Percentiles rank a stretch among this genome's conserved stretches.
Conservation (phyloP, 1,140 invertebrate genomes). For the Trichogramma pretiosum region DNA sequence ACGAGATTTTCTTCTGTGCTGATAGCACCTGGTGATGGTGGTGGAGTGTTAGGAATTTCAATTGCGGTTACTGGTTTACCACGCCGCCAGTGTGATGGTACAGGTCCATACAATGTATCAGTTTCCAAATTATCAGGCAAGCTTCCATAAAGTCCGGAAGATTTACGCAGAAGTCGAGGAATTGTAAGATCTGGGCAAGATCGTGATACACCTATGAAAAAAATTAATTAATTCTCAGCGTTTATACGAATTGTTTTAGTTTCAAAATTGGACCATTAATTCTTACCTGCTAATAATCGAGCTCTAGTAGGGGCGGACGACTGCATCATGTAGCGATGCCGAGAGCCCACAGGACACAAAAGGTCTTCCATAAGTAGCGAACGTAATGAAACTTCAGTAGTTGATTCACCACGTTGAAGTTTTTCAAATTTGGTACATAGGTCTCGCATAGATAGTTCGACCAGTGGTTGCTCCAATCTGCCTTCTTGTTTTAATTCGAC, state of each 20-base stretch:
- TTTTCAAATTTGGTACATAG: slow-evolving; percentile 69
- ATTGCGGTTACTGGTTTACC: slow-evolving; percentile 25
- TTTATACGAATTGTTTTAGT: not conserved
- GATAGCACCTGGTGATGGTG: slow-evolving; percentile 53
- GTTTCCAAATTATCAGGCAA: slow-evolving; percentile 63
- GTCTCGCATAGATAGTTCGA: slow-evolving; percentile 74
- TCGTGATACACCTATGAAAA: slow-evolving; percentile 53
- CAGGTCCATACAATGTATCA: slow-evolving; percentile 40
- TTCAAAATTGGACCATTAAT: not conserved
- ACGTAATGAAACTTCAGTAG: slow-evolving; percentile 66
- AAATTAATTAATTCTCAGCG: not conserved
- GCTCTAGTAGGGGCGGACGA: slow-evolving; percentile 50
- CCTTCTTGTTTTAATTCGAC: slow-evolving; percentile 62
- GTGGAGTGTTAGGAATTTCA: slow-evolving; percentile 56
- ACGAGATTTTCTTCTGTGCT: slow-evolving; percentile 49
- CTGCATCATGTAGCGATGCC: slow-evolving; percentile 72
- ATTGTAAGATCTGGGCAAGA: slow-evolving; percentile 72
- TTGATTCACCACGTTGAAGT: slow-evolving; percentile 55
- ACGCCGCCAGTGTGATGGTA: slow-evolving; percentile 35
- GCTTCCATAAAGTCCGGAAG: slow-evolving; percentile 37
- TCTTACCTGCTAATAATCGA: slow-evolving; percentile 28
- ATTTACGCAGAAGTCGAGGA: slow-evolving; percentile 5
- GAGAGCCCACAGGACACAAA: slow-evolving; percentile 63
- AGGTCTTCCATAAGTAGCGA: slow-evolving; percentile 84
- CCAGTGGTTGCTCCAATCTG: slow-evolving; percentile 57